Evolutionary conservation across 2,113 vertebrate genomes (phyloP).

Genomic region (Elaphurus davidianus): DNA sequence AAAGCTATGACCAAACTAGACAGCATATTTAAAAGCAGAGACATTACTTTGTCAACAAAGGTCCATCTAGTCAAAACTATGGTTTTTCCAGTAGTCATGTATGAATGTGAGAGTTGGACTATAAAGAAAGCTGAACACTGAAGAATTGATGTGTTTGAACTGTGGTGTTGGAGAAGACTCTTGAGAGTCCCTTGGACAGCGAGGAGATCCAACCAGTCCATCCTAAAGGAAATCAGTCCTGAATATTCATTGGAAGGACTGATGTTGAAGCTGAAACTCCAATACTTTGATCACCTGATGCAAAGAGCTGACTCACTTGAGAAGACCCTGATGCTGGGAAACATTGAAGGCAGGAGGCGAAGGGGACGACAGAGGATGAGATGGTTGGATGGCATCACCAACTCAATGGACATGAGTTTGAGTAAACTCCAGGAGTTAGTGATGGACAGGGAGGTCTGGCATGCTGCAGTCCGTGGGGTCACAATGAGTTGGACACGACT

Average conservation of each 20-base stretch:
- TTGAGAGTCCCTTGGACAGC: neutral
- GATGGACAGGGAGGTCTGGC: neutral
- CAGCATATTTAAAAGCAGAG: neutral
- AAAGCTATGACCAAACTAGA: neutral
- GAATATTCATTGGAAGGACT: neutral
- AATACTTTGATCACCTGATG: neutral
- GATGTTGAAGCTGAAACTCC: neutral
- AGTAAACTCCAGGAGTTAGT: neutral
- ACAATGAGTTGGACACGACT: rapidly evolving
- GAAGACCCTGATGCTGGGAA: neutral
- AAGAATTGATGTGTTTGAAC: neutral
- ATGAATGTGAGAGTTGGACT: neutral
- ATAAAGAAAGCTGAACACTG: neutral
- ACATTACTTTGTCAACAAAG: neutral
- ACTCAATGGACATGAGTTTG: neutral
- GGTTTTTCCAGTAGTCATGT: neutral
- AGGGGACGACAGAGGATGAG: neutral
- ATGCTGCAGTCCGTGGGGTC: neutral
- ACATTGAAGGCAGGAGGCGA: neutral
- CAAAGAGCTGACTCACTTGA: neutral
- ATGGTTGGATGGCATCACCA: neutral
- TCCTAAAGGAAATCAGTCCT: neutral
- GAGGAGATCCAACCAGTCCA: neutral
- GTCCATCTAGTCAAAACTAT: neutral
- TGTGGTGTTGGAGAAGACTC: neutral